These are phyloP conservation scores for Pseudomyrmex concolor DNA, from an alignment of 1,140 invertebrate genomes.

Conservation along the genomic window DNA sequence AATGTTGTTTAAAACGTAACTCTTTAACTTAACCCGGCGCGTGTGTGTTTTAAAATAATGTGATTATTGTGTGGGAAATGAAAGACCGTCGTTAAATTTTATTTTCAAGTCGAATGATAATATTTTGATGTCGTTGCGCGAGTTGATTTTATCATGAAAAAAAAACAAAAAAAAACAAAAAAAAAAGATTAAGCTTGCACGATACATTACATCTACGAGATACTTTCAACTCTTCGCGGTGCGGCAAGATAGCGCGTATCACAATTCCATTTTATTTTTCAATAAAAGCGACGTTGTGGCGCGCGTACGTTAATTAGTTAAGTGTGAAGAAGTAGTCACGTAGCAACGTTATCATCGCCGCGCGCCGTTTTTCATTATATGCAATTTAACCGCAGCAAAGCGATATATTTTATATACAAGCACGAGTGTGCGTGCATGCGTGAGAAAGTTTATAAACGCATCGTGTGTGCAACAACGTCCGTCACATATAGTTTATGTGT, in stretches of 20 bases:
- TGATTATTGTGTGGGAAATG: neutral
- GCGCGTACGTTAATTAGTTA: conserved; percentile 26
- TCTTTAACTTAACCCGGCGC: neutral
- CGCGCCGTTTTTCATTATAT: conserved; percentile 45
- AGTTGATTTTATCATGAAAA: too few species aligned
- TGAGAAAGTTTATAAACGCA: conserved; percentile 45
- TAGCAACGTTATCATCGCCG: conserved; percentile 1
- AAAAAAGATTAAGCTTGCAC: neutral
- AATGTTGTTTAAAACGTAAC: conserved; percentile 40
- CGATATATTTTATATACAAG: neutral
- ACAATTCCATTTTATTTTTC: conserved; percentile 16
- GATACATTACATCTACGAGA: too few species aligned
- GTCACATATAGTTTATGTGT: conserved; percentile 33
- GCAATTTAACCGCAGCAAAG: conserved; percentile 27
- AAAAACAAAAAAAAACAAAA: neutral
- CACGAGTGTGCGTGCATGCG: conserved; percentile 41
- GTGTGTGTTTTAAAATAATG: conserved; percentile 4
- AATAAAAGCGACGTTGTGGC: neutral
- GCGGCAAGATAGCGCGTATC: neutral
- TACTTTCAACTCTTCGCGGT: neutral
- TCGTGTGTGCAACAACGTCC: conserved; percentile 7
- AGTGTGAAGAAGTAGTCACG: conserved; percentile 14
- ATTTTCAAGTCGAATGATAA: neutral
- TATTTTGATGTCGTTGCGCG: neutral
- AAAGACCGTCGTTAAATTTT: neutral